Base-by-base conservation (phyloP, 2,888 invertebrate species). In the Nomada flava region DNA sequence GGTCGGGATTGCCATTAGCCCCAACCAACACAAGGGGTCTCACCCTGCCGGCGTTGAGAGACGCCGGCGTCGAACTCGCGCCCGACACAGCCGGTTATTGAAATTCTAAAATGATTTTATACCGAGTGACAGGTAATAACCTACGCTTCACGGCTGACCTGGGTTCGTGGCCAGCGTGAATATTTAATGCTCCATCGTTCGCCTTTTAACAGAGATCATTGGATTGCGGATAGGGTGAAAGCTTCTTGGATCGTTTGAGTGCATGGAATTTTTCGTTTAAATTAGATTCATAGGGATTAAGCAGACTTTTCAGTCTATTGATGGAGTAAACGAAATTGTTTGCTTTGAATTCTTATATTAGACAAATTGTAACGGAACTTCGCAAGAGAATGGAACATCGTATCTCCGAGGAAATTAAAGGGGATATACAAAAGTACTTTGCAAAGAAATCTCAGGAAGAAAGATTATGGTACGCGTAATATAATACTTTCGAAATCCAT, bases 81-180 rank as follows among this genome's bases (percentile, higher is more conserved):
- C 63, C 78, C 68, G 67, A 65, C 69, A 62, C 60, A 29, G 76
- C 65, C 74, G 89, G 87, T 90, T 92, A 92, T 92, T 91, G 91
- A 92, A 92, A 92, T 91, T 91, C 91, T 90, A 89, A 90, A 91
- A 91, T 92, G 92, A 92, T 92, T 92, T 92, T 91, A 92, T 91
- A 90, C 79, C 91, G 88, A 89, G 90, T 91, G 92, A 92, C 93
- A 92, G 92, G 92, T 91, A 92, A 92, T 91, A 90, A 91, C 86
- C 90, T 84, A 82, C 83, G 87, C 87, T 89, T 90, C 89, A 86
- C 86, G 87, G 87, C 79, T 86, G 88, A 89, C 88, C 88, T 81
- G 83, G 44, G 70, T 53, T 26, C 60, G 62, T 67, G 63, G 57
- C 23, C 53, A 72, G 85, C 44, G 64, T 85, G 90, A 91, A 90